These are phyloP conservation scores for Protobothrops flavoviridis DNA, from an alignment of 2,113 vertebrate species.

Conservation along the genomic window DNA sequence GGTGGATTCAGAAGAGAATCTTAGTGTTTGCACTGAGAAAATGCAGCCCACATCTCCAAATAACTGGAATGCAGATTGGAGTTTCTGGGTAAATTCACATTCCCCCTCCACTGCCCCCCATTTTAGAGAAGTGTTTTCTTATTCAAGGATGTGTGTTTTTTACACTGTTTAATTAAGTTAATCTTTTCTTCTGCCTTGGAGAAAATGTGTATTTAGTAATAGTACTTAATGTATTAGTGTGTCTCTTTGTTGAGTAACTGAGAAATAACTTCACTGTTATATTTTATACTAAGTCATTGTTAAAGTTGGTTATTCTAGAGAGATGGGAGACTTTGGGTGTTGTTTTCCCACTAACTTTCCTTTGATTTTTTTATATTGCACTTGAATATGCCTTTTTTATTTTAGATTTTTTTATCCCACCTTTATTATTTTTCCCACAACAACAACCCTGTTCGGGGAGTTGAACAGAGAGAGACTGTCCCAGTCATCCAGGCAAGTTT, in stretches of 20 bases:
- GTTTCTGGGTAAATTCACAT: conserved; percentile 70
- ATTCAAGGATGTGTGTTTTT: neutral
- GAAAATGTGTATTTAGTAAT: neutral
- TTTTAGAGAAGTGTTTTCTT: neutral
- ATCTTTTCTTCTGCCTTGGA: neutral
- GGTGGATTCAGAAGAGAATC: conserved; percentile 63
- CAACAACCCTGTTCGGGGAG: neutral
- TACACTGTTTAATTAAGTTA: neutral
- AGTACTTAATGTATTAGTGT: neutral
- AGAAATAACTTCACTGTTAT: neutral
- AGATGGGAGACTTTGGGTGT: neutral
- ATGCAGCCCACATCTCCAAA: conserved; percentile 62
- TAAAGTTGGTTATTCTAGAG: neutral
- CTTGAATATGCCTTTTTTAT: neutral
- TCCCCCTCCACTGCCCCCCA: neutral
- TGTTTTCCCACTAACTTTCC: neutral
- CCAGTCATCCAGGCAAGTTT: neutral
- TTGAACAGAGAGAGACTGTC: neutral
- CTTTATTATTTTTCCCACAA: neutral
- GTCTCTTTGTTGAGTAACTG: neutral
- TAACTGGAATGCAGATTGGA: conserved; percentile 75
- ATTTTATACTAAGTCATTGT: neutral
- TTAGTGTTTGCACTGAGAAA: conserved; percentile 57
- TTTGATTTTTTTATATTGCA: neutral
- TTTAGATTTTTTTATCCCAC: neutral